A percentile compares a stretch with the other conserved stretches of the same genome.
Conservation (phyloP, 2,888 invertebrate species). For the Notodonta ziczac region DNA sequence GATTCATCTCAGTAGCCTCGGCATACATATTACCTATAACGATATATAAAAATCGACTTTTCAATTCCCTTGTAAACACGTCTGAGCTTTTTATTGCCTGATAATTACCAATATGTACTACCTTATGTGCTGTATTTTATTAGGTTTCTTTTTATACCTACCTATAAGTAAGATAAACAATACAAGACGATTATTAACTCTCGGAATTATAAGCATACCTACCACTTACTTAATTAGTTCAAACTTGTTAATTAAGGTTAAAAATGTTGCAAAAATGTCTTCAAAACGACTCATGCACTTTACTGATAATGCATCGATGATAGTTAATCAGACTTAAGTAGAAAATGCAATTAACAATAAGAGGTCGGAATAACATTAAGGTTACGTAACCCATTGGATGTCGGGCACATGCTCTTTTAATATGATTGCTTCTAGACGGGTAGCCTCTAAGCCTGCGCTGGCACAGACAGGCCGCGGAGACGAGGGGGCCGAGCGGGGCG, state of each 20-base stretch:
- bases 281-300: not conserved
- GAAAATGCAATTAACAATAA: slow-evolving; percentile 17
- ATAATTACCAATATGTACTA: too few relatives aligned
- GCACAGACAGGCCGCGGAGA: slow-evolving; percentile 56
- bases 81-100: too few relatives aligned
- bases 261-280: not conserved
- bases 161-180: too few relatives aligned
- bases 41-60: too few relatives aligned
- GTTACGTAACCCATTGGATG: slow-evolving; percentile 28
- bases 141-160: too few relatives aligned
- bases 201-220: not conserved
- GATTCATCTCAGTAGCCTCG: too few relatives aligned
- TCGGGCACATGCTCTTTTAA: slow-evolving; percentile 47
- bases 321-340: slow-evolving; percentile 3
- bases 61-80: too few relatives aligned
- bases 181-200: too few relatives aligned
- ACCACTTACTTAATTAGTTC: not conserved
- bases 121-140: too few relatives aligned
- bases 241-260: too few relatives aligned
- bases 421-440: slow-evolving; percentile 54
- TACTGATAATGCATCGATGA: not conserved
- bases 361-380: not conserved
- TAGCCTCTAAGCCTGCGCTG: slow-evolving; percentile 49
- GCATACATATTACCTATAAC: too few relatives aligned
- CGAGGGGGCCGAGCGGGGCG: slow-evolving; percentile 35